These are phyloP conservation scores for Phylloscopus trochilus DNA, from an alignment of 2,113 vertebrate species.

Conservation along the genomic window DNA sequence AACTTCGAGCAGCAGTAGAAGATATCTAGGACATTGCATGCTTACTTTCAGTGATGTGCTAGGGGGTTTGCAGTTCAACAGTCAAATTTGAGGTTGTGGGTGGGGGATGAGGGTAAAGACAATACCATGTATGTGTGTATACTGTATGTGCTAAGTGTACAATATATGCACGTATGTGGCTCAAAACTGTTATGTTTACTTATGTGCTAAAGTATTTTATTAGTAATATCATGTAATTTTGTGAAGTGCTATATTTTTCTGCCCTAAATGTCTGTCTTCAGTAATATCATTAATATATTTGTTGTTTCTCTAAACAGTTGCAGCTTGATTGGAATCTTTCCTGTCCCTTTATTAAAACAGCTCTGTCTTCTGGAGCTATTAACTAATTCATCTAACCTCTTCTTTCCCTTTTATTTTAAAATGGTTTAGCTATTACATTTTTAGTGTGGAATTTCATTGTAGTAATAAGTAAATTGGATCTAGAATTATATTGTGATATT, in stretches of 20 bases:
- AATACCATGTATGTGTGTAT: slow-evolving; percentile 56
- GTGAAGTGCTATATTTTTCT: slow-evolving; percentile 66
- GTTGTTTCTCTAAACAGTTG: slow-evolving; percentile 78
- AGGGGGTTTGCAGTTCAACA: background rate
- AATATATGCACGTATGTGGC: slow-evolving; percentile 66
- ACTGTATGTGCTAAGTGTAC: slow-evolving; percentile 66
- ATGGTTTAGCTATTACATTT: slow-evolving; percentile 15
- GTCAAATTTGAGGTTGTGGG: slow-evolving; percentile 9
- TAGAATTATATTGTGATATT: background rate
- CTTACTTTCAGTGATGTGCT: background rate
- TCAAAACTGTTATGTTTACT: slow-evolving; percentile 46
- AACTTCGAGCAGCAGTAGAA: background rate
- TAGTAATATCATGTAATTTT: slow-evolving; percentile 56
- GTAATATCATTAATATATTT: slow-evolving; percentile 74
- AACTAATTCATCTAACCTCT: slow-evolving; percentile 68
- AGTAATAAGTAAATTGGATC: slow-evolving; percentile 13
- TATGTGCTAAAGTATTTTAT: slow-evolving; percentile 58
- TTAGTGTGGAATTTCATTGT: background rate
- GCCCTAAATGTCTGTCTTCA: slow-evolving; percentile 66
- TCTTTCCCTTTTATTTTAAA: slow-evolving; percentile 57
- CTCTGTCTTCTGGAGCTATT: slow-evolving; percentile 69
- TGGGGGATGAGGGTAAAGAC: background rate
- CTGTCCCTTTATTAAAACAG: slow-evolving; percentile 66
- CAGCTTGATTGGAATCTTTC: slow-evolving; percentile 72
- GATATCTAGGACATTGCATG: slow-evolving; percentile 18